Evolutionary conservation across 92 coral and sea anemone genomes (phyloP).

Genomic region (Umimayanthus kanabou): DNA sequence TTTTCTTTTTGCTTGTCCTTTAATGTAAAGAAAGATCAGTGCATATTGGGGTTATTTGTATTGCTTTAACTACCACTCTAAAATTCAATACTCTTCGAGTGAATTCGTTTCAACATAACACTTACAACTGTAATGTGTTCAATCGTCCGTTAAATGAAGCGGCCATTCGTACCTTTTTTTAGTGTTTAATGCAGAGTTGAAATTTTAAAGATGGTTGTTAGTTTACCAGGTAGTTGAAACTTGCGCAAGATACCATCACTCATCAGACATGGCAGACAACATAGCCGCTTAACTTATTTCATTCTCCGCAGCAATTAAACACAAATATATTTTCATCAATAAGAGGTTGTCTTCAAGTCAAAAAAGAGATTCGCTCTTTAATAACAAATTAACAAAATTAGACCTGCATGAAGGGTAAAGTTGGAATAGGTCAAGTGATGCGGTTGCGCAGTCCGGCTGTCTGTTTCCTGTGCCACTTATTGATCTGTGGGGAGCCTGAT

Average conservation of each 20-base stretch:
- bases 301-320: not conserved
- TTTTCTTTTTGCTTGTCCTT: too few species aligned
- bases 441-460: not conserved
- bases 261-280: too few species aligned
- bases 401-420: too few species aligned
- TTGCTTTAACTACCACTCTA: not conserved
- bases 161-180: not conserved
- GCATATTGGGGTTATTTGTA: too few species aligned
- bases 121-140: not conserved
- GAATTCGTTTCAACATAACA: not conserved
- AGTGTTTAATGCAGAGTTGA: not conserved
- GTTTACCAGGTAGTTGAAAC: too few species aligned
- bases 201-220: not conserved
- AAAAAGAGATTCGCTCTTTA: not conserved
- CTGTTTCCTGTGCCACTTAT: not conserved
- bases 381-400: too few species aligned
- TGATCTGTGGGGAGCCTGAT: not conserved
- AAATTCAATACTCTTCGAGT: not conserved
- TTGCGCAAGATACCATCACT: too few species aligned
- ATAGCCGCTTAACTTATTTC: too few species aligned
- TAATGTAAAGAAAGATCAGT: not conserved
- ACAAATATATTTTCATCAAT: not conserved
- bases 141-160: not conserved
- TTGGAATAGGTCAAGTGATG: not conserved
- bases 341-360: too few species aligned